Percentiles rank a stretch among this genome's conserved stretches.
Evolutionary conservation across 2,113 vertebrate genomes (phyloP).

Genomic region (Cyprinodon tularosa): DNA sequence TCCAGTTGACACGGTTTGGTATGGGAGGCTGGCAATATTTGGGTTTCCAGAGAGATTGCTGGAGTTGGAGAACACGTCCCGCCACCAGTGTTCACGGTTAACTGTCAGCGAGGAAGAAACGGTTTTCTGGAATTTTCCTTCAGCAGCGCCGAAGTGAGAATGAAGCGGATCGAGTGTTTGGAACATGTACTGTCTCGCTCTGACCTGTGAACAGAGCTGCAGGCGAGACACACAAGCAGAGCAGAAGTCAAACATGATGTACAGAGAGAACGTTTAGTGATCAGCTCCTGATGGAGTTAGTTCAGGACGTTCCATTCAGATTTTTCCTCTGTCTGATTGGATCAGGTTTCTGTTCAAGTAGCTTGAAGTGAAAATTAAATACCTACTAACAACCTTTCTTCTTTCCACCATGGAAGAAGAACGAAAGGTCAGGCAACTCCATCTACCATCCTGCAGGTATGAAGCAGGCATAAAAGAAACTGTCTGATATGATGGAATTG

Average conservation of each 20-base stretch:
- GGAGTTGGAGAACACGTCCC: neutral
- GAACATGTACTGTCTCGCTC: conserved; percentile 59
- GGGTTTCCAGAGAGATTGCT: neutral
- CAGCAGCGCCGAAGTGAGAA: conserved; percentile 9
- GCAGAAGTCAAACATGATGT: neutral
- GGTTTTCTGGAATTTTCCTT: conserved; percentile 43
- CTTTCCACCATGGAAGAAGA: neutral
- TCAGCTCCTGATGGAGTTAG: conserved; percentile 2
- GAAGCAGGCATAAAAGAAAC: neutral
- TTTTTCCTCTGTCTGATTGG: neutral
- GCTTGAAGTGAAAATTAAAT: no score
- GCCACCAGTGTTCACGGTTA: neutral
- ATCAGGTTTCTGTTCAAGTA: conserved; percentile 1
- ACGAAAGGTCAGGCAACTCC: neutral
- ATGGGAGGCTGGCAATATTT: neutral
- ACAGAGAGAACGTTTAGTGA: conserved; percentile 19
- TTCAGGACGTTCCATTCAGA: conserved; percentile 8
- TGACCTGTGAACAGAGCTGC: conserved; percentile 49
- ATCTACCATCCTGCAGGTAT: neutral
- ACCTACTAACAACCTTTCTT: no score
- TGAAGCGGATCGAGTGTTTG: neutral
- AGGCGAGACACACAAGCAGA: conserved; percentile 32
- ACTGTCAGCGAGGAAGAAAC: neutral
- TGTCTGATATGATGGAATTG: neutral
- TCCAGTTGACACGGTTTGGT: neutral